Evolutionary conservation across 2,888 invertebrate species (phyloP), one percentile per base, ranked within the genome.

Genomic region (Chrysodeixis includens): DNA sequence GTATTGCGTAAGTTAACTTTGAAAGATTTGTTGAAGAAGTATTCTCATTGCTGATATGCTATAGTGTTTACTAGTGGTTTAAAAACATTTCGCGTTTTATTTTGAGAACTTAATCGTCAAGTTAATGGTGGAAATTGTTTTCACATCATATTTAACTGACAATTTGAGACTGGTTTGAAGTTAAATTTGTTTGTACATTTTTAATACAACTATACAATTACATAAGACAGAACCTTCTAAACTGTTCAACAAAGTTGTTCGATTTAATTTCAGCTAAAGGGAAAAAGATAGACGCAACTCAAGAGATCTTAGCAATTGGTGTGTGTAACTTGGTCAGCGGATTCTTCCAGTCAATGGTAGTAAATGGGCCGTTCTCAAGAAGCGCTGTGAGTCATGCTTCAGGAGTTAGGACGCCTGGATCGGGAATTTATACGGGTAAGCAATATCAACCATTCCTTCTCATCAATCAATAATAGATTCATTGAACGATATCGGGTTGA

Each of bases 351-450:
- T 97, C 97, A 0, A 97, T 97, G 89, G 98, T 98, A 0, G 96
- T 97, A 32, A 96, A 96, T 85, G 97, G 97, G 40, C 97, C 97
- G 2, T 97, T 97, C 87, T 96, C 97, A 0, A 92, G 97, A 78
- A 97, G 97, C 83, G 98, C 98, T 69, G 97, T 98, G 44, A 97
- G 97, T 91, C 97, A 97, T 72, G 97, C 97, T 56, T 97, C 97
- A 81, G 98, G 98, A 7, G 97, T 97, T 0, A 96, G 95, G 78
- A 97, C 97, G 4, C 97, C 97, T 0, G 95, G 97, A 52, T 97
- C 97, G 52, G 97, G 98, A 30, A 92, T 97, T 71, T 97, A 97
- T 83, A 97, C 97, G 58, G 97, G 97, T 96, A 92, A 44, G 71
- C 72, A 61, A 46, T 67, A 69, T 61, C 35, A 62, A 57, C 18